These are phyloP conservation scores for Psittacula derbiana DNA, from an alignment of 2,797 vertebrate species.

Conservation along the genomic window DNA sequence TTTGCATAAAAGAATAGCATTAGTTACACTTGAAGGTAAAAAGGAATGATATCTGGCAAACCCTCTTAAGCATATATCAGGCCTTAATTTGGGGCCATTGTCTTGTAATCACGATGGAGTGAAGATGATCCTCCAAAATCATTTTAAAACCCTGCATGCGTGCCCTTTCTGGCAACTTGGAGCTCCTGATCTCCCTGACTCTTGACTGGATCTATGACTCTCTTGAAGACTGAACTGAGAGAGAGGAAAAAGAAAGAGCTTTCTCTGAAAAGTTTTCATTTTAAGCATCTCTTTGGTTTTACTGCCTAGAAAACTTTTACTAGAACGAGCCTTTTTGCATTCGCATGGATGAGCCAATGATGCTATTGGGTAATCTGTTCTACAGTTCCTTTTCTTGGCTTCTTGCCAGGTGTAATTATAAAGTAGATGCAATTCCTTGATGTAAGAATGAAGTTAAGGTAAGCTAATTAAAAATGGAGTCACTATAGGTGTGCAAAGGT, in stretches of 20 bases:
- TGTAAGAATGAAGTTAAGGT: not conserved
- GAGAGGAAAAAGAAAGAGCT: fast-evolving
- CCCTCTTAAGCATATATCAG: not conserved
- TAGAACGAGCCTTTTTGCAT: not conserved
- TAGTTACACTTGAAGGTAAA: not conserved
- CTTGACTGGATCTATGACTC: not conserved
- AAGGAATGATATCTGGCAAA: not conserved
- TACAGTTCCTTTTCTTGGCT: not conserved
- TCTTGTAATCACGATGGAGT: conserved; percentile 41
- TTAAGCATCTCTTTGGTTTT: not conserved
- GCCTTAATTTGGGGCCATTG: conserved; percentile 34
- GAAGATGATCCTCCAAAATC: not conserved
- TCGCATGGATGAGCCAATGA: not conserved
- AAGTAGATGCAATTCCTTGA: not conserved
- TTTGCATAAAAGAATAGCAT: not conserved
- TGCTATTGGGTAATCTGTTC: not conserved
- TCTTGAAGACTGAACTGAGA: not conserved
- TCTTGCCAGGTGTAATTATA: not conserved
- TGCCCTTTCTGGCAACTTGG: not conserved
- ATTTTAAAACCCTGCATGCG: not conserved
- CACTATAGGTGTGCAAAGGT: conserved; percentile 10
- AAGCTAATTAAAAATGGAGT: conserved; percentile 55
- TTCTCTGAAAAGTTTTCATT: not conserved
- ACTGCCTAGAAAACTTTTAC: not conserved
- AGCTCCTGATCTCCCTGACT: not conserved